Conservation (phyloP, 2,797 vertebrate species). For the Euthynnus affinis region DNA sequence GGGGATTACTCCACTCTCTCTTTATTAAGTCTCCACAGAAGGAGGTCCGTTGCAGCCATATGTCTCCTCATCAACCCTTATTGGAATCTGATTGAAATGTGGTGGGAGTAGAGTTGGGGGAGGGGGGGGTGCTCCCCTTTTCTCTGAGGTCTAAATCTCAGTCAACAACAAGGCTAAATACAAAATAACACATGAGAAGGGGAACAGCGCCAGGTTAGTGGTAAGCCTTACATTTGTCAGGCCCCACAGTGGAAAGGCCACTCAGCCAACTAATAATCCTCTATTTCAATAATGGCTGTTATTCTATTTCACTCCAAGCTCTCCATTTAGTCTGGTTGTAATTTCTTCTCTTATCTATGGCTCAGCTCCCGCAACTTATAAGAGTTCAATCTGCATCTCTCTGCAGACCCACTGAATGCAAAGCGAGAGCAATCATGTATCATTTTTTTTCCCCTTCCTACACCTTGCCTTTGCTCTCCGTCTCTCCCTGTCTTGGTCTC, state of each 20-base stretch:
- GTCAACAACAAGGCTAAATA: slow-evolving; percentile 39
- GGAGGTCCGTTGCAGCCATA: slow-evolving; percentile 66
- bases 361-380: slow-evolving; percentile 58
- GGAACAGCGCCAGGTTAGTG: slow-evolving; percentile 41
- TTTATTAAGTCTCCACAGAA: slow-evolving; percentile 75
- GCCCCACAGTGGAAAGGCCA: slow-evolving; percentile 60
- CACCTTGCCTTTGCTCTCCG: slow-evolving; percentile 12
- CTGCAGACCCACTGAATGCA: slow-evolving; percentile 62
- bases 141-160: slow-evolving; percentile 27
- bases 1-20: slow-evolving; percentile 75
- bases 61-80: slow-evolving; percentile 69
- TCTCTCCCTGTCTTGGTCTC: slow-evolving; percentile 2
- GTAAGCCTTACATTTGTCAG: slow-evolving; percentile 47
- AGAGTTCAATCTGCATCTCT: slow-evolving; percentile 73
- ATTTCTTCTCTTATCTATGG: slow-evolving; percentile 70
- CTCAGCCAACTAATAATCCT: slow-evolving; percentile 77
- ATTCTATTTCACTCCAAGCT: slow-evolving; percentile 70
- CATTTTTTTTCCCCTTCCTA: slow-evolving; percentile 43
- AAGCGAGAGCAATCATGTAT: slow-evolving; percentile 64
- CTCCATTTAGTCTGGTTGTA: slow-evolving; percentile 72
- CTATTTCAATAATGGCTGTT: slow-evolving; percentile 76
- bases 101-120: slow-evolving; percentile 8
- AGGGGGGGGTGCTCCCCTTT: neutral
- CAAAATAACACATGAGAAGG: slow-evolving; percentile 41
- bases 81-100: slow-evolving; percentile 76